A percentile compares a stretch with the other conserved stretches of the same genome.
Evolutionary conservation across 2,797 vertebrate genomes (phyloP).

Genomic region (Schizothorax lantsangensis): DNA sequence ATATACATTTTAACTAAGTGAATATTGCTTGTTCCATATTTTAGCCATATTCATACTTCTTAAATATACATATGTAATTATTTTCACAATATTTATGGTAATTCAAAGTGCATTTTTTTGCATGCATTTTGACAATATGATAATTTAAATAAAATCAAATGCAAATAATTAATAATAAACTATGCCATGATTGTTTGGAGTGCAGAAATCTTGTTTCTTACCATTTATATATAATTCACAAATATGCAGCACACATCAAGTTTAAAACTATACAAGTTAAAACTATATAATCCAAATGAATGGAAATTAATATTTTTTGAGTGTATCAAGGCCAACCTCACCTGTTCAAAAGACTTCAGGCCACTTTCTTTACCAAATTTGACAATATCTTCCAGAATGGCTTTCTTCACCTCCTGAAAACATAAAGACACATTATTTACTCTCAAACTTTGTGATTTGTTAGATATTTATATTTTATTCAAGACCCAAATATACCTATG

Average conservation of each 20-base stretch:
- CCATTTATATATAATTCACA: not conserved
- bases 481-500: not conserved
- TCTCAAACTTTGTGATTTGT: not conserved
- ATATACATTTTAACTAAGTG: no score
- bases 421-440: not conserved
- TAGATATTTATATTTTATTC: not conserved
- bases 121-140: not conserved
- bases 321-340: constrained; percentile 62
- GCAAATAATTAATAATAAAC: not conserved
- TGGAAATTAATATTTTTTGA: not conserved
- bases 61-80: no score
- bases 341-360: constrained; percentile 98
- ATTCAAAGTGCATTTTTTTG: not conserved
- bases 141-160: not conserved
- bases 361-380: constrained; percentile 89
- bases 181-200: not conserved
- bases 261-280: not conserved
- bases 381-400: constrained; percentile 89
- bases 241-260: not conserved
- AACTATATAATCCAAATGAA: not conserved
- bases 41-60: not conserved
- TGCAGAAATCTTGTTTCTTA: not conserved
- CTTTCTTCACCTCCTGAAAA: constrained; percentile 85
- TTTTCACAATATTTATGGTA: no score
- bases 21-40: not conserved